These are phyloP conservation scores for Calameuta filiformis DNA, from an alignment of 2,888 invertebrate species.

Conservation along the genomic window DNA sequence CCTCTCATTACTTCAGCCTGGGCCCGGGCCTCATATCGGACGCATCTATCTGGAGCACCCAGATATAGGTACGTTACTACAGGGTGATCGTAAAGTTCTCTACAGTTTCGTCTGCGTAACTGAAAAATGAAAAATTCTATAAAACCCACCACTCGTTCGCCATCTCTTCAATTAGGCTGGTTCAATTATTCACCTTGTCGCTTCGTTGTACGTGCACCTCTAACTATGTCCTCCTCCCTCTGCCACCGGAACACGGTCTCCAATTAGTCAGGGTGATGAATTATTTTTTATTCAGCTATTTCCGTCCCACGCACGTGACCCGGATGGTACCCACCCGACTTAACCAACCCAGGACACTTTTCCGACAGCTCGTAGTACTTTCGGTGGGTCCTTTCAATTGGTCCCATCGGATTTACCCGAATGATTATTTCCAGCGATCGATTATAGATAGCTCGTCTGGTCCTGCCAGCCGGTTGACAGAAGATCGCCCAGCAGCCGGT, in stretches of 20 bases:
- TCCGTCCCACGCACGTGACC: not conserved
- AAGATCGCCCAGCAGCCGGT: not conserved
- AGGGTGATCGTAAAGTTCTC: conserved; percentile 19
- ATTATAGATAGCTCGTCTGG: not conserved
- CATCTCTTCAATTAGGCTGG: not conserved
- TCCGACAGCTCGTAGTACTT: not conserved
- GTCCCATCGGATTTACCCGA: not conserved
- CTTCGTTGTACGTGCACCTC: not conserved
- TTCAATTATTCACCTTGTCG: not conserved
- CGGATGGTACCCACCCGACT: not conserved
- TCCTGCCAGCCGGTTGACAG: not conserved
- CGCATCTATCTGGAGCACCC: conserved; percentile 44
- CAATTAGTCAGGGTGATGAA: not conserved
- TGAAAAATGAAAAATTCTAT: not conserved
- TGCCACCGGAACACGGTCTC: not conserved
- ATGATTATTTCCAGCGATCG: not conserved
- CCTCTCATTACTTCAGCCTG: conserved; percentile 38
- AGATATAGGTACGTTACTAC: conserved; percentile 27
- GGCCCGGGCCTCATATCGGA: conserved; percentile 36
- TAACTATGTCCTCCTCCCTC: not conserved
- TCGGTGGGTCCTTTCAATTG: not conserved
- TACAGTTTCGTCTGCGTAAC: not conserved
- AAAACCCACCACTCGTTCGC: not conserved
- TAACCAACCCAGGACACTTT: not conserved
- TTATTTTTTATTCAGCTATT: not conserved